Evolutionary conservation across 2,888 invertebrate species (phyloP).

Genomic region (Cryptocephalus primarius): DNA sequence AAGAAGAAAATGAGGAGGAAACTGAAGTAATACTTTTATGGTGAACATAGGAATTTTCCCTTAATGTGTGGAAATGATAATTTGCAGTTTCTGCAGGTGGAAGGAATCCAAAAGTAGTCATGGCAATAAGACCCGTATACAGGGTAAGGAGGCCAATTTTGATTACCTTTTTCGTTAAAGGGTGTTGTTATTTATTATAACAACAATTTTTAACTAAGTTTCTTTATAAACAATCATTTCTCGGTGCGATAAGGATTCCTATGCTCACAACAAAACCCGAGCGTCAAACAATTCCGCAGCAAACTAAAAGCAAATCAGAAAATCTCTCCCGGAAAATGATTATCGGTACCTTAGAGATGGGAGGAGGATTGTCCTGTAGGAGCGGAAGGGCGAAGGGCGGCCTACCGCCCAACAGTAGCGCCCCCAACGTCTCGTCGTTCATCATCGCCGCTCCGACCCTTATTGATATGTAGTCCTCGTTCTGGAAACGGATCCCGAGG

Average conservation of each 20-base stretch:
- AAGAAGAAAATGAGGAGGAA: too few relatives aligned
- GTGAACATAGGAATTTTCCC: background rate
- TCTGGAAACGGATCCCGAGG: slow-evolving; percentile 24
- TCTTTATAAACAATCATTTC: background rate
- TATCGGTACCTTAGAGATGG: slow-evolving; percentile 23
- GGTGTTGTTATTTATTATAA: background rate
- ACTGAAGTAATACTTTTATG: too few relatives aligned
- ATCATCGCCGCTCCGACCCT: slow-evolving; percentile 37
- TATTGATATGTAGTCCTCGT: slow-evolving; percentile 41
- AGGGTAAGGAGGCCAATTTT: too few relatives aligned
- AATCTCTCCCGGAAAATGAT: background rate
- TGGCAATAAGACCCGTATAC: too few relatives aligned
- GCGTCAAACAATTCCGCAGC: background rate
- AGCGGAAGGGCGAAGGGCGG: slow-evolving; percentile 18
- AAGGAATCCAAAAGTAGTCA: background rate
- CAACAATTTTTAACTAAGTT: background rate
- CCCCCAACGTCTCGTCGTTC: slow-evolving; percentile 35
- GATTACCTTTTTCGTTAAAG: too few relatives aligned
- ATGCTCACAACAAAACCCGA: too few relatives aligned
- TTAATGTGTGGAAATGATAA: background rate
- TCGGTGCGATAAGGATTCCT: background rate
- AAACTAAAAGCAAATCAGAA: background rate
- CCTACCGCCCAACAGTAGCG: slow-evolving; percentile 24
- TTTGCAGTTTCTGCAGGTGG: background rate
- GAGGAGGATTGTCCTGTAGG: slow-evolving; percentile 17